Conservation (phyloP, 2,888 invertebrate genomes). For the Eudemis profundana region DNA sequence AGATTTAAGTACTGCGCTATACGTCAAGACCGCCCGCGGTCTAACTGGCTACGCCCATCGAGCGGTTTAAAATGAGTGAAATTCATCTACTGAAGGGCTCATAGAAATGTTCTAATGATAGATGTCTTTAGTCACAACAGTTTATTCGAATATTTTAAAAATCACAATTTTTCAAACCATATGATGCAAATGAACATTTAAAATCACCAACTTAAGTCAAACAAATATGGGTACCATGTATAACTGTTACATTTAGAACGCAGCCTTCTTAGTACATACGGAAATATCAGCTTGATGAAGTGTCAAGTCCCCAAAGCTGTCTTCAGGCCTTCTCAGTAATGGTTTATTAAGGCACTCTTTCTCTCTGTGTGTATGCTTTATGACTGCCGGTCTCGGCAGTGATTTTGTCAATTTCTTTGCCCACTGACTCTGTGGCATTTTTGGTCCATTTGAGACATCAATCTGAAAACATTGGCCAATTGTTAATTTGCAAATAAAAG, state of each 20-base stretch:
- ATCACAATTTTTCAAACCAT: neutral
- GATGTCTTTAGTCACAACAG: neutral
- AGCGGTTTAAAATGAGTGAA: no score
- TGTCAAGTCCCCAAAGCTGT: slow-evolving; percentile 68
- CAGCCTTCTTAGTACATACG: slow-evolving; percentile 68
- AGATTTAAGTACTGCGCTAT: no score
- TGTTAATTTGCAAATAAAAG: no score
- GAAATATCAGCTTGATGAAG: slow-evolving; percentile 72
- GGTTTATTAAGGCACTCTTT: slow-evolving; percentile 53
- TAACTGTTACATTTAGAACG: slow-evolving; percentile 54
- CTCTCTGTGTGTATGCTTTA: slow-evolving; percentile 68
- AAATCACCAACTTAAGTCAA: neutral
- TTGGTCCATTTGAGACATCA: slow-evolving; percentile 61
- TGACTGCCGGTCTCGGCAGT: slow-evolving; percentile 62
- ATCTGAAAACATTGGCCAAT: slow-evolving; percentile 57
- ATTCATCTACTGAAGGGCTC: no score
- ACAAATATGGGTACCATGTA: neutral
- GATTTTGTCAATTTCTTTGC: slow-evolving; percentile 62
- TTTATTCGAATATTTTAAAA: neutral
- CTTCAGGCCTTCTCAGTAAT: slow-evolving; percentile 56
- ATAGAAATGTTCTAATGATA: neutral
- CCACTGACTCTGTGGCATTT: slow-evolving; percentile 63
- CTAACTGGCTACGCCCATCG: no score
- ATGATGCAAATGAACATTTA: neutral
- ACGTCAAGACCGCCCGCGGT: no score